These are phyloP conservation scores for Anodontia alba DNA, from an alignment of 2,888 invertebrate genomes.

Conservation along the genomic window DNA sequence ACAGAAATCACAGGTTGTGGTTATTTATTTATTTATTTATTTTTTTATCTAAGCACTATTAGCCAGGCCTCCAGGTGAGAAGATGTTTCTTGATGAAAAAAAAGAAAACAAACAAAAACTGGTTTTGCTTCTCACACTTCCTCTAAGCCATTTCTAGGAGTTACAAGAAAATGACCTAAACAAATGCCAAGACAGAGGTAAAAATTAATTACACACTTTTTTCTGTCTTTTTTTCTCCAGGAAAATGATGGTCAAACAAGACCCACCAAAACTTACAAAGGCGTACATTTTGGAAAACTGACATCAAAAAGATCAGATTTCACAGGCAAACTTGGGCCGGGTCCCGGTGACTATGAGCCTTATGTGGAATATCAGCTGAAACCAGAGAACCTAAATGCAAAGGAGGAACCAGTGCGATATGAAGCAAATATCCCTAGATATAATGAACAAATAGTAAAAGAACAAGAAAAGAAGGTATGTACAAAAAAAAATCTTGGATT, in stretches of 20 bases:
- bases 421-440: conserved; percentile 83
- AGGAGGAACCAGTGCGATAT: conserved; percentile 66
- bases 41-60: no score
- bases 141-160: no score
- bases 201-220: no score
- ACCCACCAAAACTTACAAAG: conserved; percentile 79
- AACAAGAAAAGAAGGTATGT: conserved; percentile 82
- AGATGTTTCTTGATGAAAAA: no score
- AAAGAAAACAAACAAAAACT: no score
- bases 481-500: no score
- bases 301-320: conserved; percentile 80
- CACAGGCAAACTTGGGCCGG: conserved; percentile 80
- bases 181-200: no score
- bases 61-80: no score
- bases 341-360: conserved; percentile 84
- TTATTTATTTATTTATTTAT: no score
- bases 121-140: no score
- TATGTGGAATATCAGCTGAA: conserved; percentile 61
- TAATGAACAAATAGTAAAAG: conserved; percentile 80
- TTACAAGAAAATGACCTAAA: no score
- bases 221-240: background rate
- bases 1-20: no score
- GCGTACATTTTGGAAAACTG: conserved; percentile 82
- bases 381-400: conserved; percentile 73
- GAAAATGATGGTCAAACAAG: conserved; percentile 59